Evolutionary conservation across 2,113 vertebrate genomes (phyloP).

Genomic region (Reinhardtius hippoglossoides): DNA sequence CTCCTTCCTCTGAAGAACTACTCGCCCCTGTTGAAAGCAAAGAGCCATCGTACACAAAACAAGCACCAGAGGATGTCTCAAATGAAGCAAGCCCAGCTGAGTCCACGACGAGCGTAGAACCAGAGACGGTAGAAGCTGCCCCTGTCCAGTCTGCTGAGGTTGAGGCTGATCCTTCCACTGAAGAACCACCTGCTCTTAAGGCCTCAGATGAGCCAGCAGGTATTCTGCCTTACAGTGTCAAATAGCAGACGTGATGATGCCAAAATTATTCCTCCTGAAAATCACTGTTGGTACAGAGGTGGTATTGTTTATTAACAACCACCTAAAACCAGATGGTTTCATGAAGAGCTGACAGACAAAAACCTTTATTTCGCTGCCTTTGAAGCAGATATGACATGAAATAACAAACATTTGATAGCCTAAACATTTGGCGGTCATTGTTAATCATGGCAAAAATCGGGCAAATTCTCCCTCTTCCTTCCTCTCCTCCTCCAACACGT

Average conservation of each 20-base stretch:
- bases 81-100: background rate
- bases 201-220: slow-evolving; percentile 47
- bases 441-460: background rate
- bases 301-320: background rate
- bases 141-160: slow-evolving; percentile 1
- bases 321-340: too few relatives aligned
- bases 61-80: slow-evolving; percentile 3
- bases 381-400: background rate
- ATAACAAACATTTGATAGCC: too few relatives aligned
- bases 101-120: slow-evolving; percentile 2
- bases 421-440: background rate
- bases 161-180: background rate
- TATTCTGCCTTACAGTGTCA: background rate
- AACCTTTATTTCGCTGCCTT: background rate
- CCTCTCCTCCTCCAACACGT: background rate
- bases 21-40: slow-evolving; percentile 19
- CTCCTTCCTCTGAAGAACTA: slow-evolving; percentile 18
- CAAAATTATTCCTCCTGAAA: background rate
- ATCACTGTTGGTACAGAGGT: background rate
- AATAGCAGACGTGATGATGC: background rate
- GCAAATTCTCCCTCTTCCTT: too few relatives aligned
- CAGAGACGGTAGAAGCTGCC: background rate
- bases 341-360: too few relatives aligned
- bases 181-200: slow-evolving; percentile 25
- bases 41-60: background rate